Conservation (phyloP, 2,797 vertebrate genomes). For the Paramormyrops hopkinsi region DNA sequence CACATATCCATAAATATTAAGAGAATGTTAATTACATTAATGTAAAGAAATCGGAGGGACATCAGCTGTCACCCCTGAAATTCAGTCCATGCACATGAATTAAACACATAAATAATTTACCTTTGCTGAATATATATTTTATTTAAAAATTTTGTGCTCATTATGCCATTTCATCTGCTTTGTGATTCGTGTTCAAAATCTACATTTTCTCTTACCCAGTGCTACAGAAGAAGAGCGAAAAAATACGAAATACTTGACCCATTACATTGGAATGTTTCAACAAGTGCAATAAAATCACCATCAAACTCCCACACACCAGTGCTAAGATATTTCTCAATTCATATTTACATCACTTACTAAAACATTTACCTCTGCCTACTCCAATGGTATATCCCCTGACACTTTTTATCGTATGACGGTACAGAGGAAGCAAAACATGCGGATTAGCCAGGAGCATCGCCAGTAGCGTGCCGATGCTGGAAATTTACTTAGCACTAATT, state of each 20-base stretch:
- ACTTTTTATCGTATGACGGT: conserved; percentile 35
- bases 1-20: neutral
- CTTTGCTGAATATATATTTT: neutral
- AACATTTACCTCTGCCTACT: conserved; percentile 41
- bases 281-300: neutral
- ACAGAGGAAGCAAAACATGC: conserved; percentile 30
- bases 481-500: conserved; percentile 41
- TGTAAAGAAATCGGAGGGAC: neutral
- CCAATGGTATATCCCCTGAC: conserved; percentile 42
- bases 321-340: conserved; percentile 41
- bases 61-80: neutral
- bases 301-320: conserved; percentile 36
- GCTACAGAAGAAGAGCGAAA: neutral
- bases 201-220: conserved; percentile 20
- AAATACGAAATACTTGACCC: neutral
- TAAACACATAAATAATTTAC: neutral
- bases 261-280: neutral
- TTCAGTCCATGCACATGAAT: neutral
- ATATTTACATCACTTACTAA: conserved; percentile 44
- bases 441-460: conserved; percentile 35
- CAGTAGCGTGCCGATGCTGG: conserved; percentile 25
- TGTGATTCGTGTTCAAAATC: neutral
- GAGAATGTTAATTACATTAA: neutral
- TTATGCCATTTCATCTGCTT: neutral
- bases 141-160: neutral